Percentiles rank a stretch among this genome's conserved stretches.
phyloP scores from a whole-genome alignment of 2,888 invertebrate genomes.

The Hirtodrosophila confusa region DNA sequence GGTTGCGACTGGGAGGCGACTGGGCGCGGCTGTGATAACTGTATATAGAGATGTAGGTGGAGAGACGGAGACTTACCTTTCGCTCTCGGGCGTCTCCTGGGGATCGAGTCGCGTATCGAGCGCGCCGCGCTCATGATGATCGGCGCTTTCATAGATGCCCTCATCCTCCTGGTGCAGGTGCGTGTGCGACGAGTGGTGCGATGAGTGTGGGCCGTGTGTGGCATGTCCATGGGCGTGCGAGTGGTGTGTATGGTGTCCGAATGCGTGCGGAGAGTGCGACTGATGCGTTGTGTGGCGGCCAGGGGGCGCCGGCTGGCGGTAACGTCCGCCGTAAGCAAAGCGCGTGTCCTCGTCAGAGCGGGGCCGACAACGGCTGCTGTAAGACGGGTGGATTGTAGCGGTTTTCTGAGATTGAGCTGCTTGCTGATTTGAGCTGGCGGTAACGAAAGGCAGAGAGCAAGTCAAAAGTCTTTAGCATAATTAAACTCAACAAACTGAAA shows the following conservation, averaged over 20 bases:
- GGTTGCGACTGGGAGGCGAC: constrained; percentile 29
- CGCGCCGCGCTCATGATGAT: constrained; percentile 88
- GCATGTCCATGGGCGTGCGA: constrained; percentile 85
- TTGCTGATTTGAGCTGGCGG: constrained; percentile 84
- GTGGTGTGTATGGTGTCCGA: constrained; percentile 85
- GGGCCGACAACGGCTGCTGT: constrained; percentile 86
- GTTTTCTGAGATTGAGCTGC: constrained; percentile 85
- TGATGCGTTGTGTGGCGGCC: constrained; percentile 86
- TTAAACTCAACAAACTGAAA: constrained; percentile 9
- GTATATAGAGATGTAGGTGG: constrained; percentile 17
- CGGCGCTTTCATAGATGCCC: constrained; percentile 94
- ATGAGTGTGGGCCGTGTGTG: constrained; percentile 84
- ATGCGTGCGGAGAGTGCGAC: constrained; percentile 85
- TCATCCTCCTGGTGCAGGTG: constrained; percentile 90
- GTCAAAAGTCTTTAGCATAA: constrained; percentile 22
- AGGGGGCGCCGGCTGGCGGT: constrained; percentile 83
- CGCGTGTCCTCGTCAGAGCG: constrained; percentile 89
- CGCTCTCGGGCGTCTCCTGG: constrained; percentile 93
- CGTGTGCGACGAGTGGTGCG: constrained; percentile 86
- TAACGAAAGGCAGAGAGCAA: constrained; percentile 34
- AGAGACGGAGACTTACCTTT: constrained; percentile 88
- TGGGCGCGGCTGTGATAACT: constrained; percentile 14
- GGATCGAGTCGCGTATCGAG: constrained; percentile 87
- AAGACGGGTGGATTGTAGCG: constrained; percentile 85
- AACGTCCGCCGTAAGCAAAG: constrained; percentile 89